phyloP scores from a whole-genome alignment of 2,888 invertebrate species.

The Rhingia campestris region DNA sequence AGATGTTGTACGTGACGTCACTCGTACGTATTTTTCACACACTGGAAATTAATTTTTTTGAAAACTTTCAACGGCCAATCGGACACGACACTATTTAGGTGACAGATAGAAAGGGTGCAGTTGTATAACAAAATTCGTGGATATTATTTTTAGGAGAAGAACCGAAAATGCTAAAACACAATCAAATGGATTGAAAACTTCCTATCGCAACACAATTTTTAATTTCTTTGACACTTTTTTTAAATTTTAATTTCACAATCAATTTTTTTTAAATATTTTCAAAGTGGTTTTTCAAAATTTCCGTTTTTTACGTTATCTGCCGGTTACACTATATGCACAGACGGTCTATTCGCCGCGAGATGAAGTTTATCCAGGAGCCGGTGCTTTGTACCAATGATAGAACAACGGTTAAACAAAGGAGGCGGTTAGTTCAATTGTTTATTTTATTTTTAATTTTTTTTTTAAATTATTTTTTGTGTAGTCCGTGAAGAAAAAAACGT shows the following conservation, averaged over 20 bases:
- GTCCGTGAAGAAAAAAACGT: slow-evolving; percentile 62
- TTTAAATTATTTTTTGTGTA: slow-evolving; percentile 16
- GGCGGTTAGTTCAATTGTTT: not conserved
- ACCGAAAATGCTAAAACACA: slow-evolving; percentile 39
- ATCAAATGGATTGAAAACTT: slow-evolving; percentile 31
- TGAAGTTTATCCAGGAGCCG: slow-evolving; percentile 11
- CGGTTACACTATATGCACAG: slow-evolving; percentile 25
- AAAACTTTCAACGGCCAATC: not conserved
- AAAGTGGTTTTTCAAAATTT: slow-evolving; percentile 34
- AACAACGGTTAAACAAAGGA: not conserved
- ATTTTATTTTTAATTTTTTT: slow-evolving; percentile 17
- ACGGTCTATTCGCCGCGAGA: not conserved
- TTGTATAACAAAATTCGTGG: no score
- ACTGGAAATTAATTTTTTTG: not conserved
- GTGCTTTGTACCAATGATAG: not conserved
- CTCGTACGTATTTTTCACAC: not conserved
- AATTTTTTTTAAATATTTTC: slow-evolving; percentile 5
- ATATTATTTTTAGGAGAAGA: no score
- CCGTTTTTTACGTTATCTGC: slow-evolving; percentile 4
- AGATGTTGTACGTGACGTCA: slow-evolving; percentile 54
- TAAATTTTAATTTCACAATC: slow-evolving; percentile 24
- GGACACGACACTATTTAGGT: no score
- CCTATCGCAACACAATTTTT: slow-evolving; percentile 26
- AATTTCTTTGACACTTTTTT: slow-evolving; percentile 4
- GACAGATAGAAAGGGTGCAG: no score